Evolutionary conservation across 2,888 invertebrate species (phyloP), one percentile per base, ranked within the genome.

Genomic region (Tigriopus californicus): DNA sequence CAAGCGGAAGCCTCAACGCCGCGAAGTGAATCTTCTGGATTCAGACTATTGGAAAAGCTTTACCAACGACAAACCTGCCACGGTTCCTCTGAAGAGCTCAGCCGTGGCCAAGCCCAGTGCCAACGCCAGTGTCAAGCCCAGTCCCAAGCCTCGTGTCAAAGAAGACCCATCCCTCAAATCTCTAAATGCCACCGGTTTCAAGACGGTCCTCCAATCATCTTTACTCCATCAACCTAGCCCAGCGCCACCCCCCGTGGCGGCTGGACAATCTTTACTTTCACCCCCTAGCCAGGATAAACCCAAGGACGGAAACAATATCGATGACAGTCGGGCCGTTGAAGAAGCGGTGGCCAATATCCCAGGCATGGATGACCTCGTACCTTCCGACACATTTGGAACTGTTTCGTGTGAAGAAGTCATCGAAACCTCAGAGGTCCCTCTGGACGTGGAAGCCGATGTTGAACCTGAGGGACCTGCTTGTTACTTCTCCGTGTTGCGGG

Each of bases 401-500:
- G 25, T 52, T 1, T 52, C 52, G 11, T 18, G 25, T 20, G 52
- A 52, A 13, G 52, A 52, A 13, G 52, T 52, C 15, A 33, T 52
- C 22, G 52, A 22, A 15, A 52, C 15, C 12, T 20, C 24, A 8
- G 33, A 33, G 8, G 33, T 33, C 8, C 52, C 52, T 52, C 22
- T 40, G 15, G 20, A 22, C 20, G 52, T 52, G 6, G 33, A 33
- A 33, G 10, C 24, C 15, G 15, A 24, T 52, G 24, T 52, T 10
- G n/a, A 20, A 52, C 33, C 52, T 69, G 33, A 33, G 33, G 33
- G 33, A 8, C 33, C 33, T 33, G 33, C 8, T 33, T 33, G 33
- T 33, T 92, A 89, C 75, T 80, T 92, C 70, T 86, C 89, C 1
- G 72, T 94, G 46, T 77, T 94, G 33, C 77, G 91, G 6, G 90